These are phyloP conservation scores for Pseudachorutes palmiensis DNA, from an alignment of 1,140 invertebrate genomes.

Conservation along the genomic window DNA sequence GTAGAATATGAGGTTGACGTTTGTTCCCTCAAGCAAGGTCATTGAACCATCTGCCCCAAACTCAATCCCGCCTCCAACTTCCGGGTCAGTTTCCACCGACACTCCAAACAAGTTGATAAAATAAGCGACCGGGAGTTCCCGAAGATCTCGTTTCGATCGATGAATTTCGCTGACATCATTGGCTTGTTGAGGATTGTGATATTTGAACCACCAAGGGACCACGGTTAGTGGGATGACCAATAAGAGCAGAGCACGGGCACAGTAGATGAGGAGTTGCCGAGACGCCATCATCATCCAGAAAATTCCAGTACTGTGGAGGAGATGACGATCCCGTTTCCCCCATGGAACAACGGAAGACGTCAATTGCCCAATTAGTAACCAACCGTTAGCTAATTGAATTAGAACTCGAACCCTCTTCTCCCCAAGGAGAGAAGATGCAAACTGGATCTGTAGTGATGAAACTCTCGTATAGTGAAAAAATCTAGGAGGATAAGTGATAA, in stretches of 20 bases:
- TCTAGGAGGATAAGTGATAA: no score
- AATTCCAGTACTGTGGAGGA: no score
- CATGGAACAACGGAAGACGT: neutral
- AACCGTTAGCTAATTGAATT: neutral
- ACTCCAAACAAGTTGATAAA: neutral
- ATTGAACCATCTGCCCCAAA: neutral
- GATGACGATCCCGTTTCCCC: no score
- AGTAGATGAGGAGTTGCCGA: neutral
- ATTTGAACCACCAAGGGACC: neutral
- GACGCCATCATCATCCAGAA: neutral
- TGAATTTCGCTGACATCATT: constrained; percentile 38
- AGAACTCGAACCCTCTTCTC: neutral
- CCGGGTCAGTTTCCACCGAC: neutral
- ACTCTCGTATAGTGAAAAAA: no score
- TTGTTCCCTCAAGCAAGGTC: neutral
- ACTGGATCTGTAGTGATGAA: no score
- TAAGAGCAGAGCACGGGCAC: neutral
- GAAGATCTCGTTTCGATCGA: neutral
- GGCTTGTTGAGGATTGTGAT: constrained; percentile 25
- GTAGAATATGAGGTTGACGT: neutral
- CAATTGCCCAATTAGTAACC: neutral
- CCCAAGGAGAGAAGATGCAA: neutral
- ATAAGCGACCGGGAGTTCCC: neutral
- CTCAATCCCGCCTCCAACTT: neutral
- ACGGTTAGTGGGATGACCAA: neutral